A percentile compares a stretch with the other conserved stretches of the same genome.
phyloP scores from a whole-genome alignment of 2,113 vertebrate genomes.

The Microcebus jonahi region DNA sequence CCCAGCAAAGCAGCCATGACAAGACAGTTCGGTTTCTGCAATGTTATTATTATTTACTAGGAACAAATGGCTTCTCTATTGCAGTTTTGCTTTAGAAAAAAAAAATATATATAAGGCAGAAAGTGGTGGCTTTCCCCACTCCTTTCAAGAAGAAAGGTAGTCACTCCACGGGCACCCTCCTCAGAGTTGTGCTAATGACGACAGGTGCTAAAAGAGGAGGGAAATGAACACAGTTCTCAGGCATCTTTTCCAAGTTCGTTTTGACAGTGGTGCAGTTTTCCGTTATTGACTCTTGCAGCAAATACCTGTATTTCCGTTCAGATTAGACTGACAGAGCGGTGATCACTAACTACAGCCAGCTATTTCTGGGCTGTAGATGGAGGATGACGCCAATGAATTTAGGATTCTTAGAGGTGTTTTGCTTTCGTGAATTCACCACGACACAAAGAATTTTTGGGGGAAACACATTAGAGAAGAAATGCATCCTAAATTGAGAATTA shows the following conservation, averaged over 20 bases:
- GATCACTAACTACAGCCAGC: neutral
- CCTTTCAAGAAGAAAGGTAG: slow-evolving; percentile 37
- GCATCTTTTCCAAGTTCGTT: neutral
- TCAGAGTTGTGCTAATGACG: neutral
- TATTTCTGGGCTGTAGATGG: neutral
- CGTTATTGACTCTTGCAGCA: neutral
- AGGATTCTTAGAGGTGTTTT: neutral
- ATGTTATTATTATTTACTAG: neutral
- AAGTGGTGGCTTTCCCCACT: slow-evolving; percentile 38
- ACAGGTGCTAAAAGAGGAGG: neutral
- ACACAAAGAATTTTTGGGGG: neutral
- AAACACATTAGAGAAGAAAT: neutral
- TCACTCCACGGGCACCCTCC: neutral
- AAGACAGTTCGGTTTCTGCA: too few species aligned
- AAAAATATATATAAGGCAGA: neutral
- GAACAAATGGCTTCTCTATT: neutral
- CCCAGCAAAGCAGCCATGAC: accelerated
- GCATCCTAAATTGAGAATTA: neutral
- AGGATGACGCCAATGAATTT: neutral
- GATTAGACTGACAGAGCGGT: neutral
- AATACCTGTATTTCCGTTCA: slow-evolving; percentile 45
- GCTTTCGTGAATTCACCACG: neutral
- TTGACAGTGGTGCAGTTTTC: slow-evolving; percentile 29
- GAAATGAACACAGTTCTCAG: slow-evolving; percentile 18
- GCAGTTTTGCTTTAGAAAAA: neutral